Conservation (phyloP, 2,888 invertebrate species). For the Leucania comma region DNA sequence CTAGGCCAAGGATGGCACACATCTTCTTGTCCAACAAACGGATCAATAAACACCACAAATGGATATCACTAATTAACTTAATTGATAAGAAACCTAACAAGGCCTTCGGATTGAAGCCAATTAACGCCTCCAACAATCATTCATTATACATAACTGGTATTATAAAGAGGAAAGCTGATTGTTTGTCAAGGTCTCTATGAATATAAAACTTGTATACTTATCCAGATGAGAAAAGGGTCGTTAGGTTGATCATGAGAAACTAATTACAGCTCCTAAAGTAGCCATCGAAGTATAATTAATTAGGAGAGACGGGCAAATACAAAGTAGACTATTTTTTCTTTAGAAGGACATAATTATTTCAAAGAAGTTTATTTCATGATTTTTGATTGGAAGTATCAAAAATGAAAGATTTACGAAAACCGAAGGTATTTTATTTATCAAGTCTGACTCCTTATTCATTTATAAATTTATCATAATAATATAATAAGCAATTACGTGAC, state of each 20-base stretch:
- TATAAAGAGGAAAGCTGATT: slow-evolving; percentile 42
- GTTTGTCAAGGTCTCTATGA: slow-evolving; percentile 28
- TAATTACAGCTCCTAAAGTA: not conserved
- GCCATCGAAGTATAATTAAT: not conserved
- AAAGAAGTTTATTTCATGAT: not conserved
- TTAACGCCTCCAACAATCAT: slow-evolving; percentile 28
- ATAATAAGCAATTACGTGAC: not conserved
- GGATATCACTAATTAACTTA: slow-evolving; percentile 47
- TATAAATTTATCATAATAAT: not conserved
- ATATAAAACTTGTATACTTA: not conserved
- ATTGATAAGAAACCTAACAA: slow-evolving; percentile 59
- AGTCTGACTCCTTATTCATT: not conserved
- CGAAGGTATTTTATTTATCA: not conserved
- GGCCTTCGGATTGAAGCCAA: slow-evolving; percentile 40
- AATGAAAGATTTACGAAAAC: not conserved
- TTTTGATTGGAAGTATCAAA: not conserved
- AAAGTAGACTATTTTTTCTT: too few species aligned
- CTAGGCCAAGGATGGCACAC: slow-evolving; percentile 15
- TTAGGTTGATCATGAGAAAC: not conserved
- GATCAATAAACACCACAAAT: slow-evolving; percentile 30
- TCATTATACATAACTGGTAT: slow-evolving; percentile 32
- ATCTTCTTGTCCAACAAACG: slow-evolving; percentile 17
- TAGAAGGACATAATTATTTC: too few species aligned
- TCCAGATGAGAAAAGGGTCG: not conserved
- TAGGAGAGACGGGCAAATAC: too few species aligned